Evolutionary conservation across 2,797 vertebrate genomes (phyloP), one percentile per base, ranked within the genome.

Genomic region (Sebastes hopkinsi): DNA sequence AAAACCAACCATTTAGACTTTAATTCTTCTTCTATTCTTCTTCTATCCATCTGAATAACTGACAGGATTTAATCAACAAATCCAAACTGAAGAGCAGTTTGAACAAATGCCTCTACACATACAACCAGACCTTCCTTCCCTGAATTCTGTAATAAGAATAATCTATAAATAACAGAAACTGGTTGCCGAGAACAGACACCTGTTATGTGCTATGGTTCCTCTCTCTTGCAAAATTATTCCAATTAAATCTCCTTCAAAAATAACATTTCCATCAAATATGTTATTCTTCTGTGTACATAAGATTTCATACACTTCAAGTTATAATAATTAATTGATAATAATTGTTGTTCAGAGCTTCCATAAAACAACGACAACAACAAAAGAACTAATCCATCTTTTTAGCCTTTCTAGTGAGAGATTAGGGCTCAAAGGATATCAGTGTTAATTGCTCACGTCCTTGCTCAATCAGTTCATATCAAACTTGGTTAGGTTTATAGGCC

Each of bases 201-300:
- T 46, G 56, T 75, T 36, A 59, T 46, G 22, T 55, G 30, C 4
- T 2, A 29, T n/a, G n/a, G 3, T 25, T 38, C 11, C 25, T 75
- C 32, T 42, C 22, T 34, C 20, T 52, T 42, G 14, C 14, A 65
- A 76, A 87, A 76, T 30, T 14, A 58, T 55, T 69, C 22, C 55
- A 67, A 79, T 22, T 13, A 75, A 77, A 80, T 38, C 52, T 73
- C 46, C 50, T 66, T 52, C 23, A 75, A 74, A 67, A 61, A 59
- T 8, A 27, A 20, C 9, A 32, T 14, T 42, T 42, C 22, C 25
- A 71, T 71, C 8, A 14, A 67, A 55, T 62, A 3, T 4, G 18
- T 56, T 68, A 38, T 68, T 74, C 13, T 56, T 64, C 59, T 61
- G 11, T 72, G 8, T 23, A 58, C 18, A 67, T 38, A 14, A 25